A percentile compares a stretch with the other conserved stretches of the same genome.
phyloP scores from a whole-genome alignment of 2,888 invertebrate genomes.

The Aquatica leii region DNA sequence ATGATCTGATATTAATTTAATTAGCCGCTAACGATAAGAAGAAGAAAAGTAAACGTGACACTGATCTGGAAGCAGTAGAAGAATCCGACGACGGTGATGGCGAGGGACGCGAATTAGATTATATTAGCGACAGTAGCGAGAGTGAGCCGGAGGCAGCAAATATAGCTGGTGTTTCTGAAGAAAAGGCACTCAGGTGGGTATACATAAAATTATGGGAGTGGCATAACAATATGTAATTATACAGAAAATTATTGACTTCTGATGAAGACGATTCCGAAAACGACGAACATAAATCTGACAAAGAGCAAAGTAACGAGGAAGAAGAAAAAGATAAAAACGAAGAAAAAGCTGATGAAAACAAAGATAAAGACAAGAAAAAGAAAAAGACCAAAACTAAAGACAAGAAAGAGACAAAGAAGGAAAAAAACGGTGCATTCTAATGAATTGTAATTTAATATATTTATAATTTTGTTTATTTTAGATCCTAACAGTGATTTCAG shows the following conservation, averaged over 20 bases:
- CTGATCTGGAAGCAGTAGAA: constrained; percentile 90
- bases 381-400: constrained; percentile 65
- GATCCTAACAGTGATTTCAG: constrained; percentile 77
- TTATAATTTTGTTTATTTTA: constrained; percentile 42
- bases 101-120: constrained; percentile 93
- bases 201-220: neutral
- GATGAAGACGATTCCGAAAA: constrained; percentile 90
- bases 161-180: constrained; percentile 77
- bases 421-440: constrained; percentile 61
- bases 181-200: constrained; percentile 67
- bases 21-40: constrained; percentile 61
- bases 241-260: constrained; percentile 68
- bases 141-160: constrained; percentile 82
- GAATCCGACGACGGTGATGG: constrained; percentile 98
- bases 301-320: constrained; percentile 73
- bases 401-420: constrained; percentile 67
- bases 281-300: constrained; percentile 79
- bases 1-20: constrained; percentile 12
- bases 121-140: constrained; percentile 84
- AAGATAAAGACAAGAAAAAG: constrained; percentile 72
- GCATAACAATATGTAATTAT: neutral
- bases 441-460: neutral
- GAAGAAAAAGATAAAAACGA: constrained; percentile 76
- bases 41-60: constrained; percentile 81
- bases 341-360: constrained; percentile 62